Percentiles rank a stretch among this genome's conserved stretches.
Evolutionary conservation across 2,888 invertebrate species (phyloP).

Genomic region (Agrotis segetum): DNA sequence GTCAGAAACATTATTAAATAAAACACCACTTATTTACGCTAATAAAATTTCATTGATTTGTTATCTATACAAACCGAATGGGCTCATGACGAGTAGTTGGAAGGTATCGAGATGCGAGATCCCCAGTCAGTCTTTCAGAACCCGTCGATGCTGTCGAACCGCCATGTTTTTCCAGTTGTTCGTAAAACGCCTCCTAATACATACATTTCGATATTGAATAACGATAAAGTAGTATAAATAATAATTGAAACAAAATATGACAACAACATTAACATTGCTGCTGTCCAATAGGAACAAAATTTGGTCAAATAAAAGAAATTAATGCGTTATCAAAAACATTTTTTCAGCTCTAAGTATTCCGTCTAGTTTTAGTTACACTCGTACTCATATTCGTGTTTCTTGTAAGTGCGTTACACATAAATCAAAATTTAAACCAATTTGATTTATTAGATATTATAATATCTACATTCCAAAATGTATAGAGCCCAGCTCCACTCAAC

Average conservation of each 20-base stretch:
- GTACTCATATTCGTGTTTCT: neutral
- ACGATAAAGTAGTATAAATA: neutral
- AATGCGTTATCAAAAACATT: neutral
- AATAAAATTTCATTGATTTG: neutral
- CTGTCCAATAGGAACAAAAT: neutral
- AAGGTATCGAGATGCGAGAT: slow-evolving; percentile 79
- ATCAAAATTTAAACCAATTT: neutral
- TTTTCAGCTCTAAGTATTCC: neutral
- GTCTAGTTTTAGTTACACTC: slow-evolving; percentile 1
- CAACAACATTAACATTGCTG: neutral
- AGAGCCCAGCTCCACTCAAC: no score
- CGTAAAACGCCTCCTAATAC: slow-evolving; percentile 97
- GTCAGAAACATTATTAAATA: slow-evolving; percentile 7
- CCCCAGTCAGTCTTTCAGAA: slow-evolving; percentile 82
- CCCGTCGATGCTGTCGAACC: slow-evolving; percentile 91
- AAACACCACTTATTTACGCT: neutral
- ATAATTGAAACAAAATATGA: neutral
- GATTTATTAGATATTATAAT: neutral
- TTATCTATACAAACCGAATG: slow-evolving; percentile 71
- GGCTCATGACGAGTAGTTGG: slow-evolving; percentile 83
- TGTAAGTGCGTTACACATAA: neutral
- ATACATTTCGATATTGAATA: slow-evolving; percentile 19
- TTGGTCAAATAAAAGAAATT: neutral
- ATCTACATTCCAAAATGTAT: no score
- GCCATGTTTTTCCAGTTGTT: slow-evolving; percentile 96